phyloP scores from a whole-genome alignment of 2,888 invertebrate species.

The Lasioglossum villosulum region DNA sequence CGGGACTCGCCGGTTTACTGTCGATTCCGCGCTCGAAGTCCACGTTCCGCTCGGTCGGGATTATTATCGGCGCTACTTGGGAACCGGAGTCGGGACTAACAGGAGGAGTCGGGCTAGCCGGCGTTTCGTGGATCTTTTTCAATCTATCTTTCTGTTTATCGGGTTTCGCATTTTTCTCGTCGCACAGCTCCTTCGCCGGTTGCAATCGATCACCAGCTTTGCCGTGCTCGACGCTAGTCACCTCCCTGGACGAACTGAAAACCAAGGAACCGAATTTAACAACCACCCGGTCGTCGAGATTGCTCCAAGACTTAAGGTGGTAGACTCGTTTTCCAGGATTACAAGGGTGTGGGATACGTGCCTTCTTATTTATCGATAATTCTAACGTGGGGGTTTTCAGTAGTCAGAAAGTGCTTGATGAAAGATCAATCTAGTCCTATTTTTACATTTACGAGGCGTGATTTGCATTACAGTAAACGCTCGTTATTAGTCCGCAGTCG shows the following conservation, averaged over 20 bases:
- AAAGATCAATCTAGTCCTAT: no score
- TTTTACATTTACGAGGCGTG: no score
- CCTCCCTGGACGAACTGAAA: constrained; percentile 51
- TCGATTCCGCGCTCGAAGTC: constrained; percentile 58
- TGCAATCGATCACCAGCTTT: not conserved
- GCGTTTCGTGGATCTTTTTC: constrained; percentile 79
- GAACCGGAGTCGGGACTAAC: constrained; percentile 76
- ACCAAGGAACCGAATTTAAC: not conserved
- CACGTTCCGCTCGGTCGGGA: constrained; percentile 80
- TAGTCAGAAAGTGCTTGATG: no score
- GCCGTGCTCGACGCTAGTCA: not conserved
- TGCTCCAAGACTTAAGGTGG: not conserved
- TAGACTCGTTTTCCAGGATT: no score
- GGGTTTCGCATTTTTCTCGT: constrained; percentile 27
- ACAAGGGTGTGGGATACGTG: no score
- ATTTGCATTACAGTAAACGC: no score
- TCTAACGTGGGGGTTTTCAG: no score
- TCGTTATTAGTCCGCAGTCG: no score
- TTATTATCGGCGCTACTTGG: constrained; percentile 81
- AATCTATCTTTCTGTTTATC: constrained; percentile 44
- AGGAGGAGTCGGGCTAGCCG: constrained; percentile 85
- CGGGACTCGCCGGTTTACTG: constrained; percentile 75
- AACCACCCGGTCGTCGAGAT: not conserved
- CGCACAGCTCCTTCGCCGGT: constrained; percentile 4
- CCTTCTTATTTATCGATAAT: no score